Conservation (phyloP, 2,888 invertebrate genomes). For the Tenthredo scrophulariae region DNA sequence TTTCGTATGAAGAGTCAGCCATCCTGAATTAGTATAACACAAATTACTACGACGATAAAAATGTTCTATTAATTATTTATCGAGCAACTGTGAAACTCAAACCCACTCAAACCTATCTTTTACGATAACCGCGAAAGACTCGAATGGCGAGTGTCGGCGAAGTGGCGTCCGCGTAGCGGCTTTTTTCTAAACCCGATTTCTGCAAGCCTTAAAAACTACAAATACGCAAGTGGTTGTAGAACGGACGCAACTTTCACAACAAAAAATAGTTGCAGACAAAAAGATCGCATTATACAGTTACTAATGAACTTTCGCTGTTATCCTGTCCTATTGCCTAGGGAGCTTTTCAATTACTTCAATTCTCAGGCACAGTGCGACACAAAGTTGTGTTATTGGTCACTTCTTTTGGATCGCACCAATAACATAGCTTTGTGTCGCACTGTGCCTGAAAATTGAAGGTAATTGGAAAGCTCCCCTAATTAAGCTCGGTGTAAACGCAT, state of each 20-base stretch:
- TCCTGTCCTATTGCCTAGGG: background rate
- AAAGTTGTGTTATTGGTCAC: no score
- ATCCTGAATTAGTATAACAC: constrained; percentile 59
- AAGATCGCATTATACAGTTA: background rate
- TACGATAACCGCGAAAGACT: constrained; percentile 27
- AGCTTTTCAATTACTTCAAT: no score
- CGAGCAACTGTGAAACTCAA: background rate
- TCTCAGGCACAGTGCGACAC: no score
- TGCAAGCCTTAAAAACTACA: background rate
- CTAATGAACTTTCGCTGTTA: background rate
- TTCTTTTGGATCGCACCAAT: no score
- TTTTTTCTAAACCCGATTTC: background rate
- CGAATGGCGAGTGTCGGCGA: constrained; percentile 23
- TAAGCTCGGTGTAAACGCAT: no score
- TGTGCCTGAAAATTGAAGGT: no score
- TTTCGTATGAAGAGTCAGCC: constrained; percentile 77
- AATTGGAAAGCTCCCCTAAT: no score
- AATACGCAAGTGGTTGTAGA: background rate
- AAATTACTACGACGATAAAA: background rate
- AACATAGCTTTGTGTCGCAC: no score
- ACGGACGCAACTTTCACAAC: background rate
- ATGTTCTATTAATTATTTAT: background rate
- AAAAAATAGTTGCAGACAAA: background rate
- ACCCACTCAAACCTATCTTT: no score
- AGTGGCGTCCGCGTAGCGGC: background rate